Percentiles rank a stretch among this genome's conserved stretches.
These are phyloP conservation scores for Lasiurus cinereus DNA, from an alignment of 2,113 vertebrate genomes.

Conservation along the genomic window DNA sequence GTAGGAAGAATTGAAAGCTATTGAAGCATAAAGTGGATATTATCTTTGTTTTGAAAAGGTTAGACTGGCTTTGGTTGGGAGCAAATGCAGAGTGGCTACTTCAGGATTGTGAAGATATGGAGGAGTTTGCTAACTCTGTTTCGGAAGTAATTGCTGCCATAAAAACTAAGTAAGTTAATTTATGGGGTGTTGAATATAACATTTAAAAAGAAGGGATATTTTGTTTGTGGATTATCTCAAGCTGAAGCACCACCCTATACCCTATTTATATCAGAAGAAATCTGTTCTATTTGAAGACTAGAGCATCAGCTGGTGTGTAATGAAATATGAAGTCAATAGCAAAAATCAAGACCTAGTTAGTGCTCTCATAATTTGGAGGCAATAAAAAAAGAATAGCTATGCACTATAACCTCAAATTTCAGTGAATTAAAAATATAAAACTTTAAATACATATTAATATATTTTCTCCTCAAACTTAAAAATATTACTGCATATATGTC, in stretches of 20 bases:
- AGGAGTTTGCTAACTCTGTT: background rate
- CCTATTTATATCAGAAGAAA: background rate
- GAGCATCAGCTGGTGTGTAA: background rate
- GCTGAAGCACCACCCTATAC: background rate
- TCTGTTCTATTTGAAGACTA: background rate
- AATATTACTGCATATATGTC: background rate
- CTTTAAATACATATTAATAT: background rate
- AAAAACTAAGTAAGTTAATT: background rate
- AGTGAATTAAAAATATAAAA: conserved; percentile 25
- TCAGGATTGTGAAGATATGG: background rate
- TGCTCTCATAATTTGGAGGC: background rate
- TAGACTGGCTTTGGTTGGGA: background rate
- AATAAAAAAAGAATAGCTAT: background rate
- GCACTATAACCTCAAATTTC: background rate
- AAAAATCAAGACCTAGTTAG: background rate
- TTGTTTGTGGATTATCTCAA: background rate
- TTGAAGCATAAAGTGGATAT: background rate
- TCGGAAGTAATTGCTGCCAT: background rate
- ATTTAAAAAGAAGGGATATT: background rate
- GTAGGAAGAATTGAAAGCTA: background rate
- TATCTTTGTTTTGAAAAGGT: background rate
- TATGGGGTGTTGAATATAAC: background rate
- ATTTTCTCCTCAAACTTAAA: background rate
- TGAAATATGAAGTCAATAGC: background rate
- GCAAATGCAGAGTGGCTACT: background rate